Percentiles rank a stretch among this genome's conserved stretches.
Evolutionary conservation across 2,113 vertebrate genomes (phyloP).

Genomic region (Cygnus atratus): DNA sequence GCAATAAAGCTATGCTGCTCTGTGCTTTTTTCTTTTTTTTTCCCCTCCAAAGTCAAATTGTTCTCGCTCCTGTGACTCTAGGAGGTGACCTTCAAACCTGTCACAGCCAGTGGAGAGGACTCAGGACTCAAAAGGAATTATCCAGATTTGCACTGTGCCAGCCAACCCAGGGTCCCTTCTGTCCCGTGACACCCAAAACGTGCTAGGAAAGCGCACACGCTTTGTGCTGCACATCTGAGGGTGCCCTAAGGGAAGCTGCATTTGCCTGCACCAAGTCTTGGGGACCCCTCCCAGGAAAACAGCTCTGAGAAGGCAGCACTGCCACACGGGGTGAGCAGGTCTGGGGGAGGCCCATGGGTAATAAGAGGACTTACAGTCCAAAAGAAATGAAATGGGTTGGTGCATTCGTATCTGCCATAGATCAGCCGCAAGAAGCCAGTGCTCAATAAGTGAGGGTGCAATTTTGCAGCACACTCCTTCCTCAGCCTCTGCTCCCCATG

Average conservation of each 20-base stretch:
- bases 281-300: not conserved
- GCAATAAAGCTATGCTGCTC: not conserved
- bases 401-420: not conserved
- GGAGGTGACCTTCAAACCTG: not conserved
- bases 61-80: not conserved
- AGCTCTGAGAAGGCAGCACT: not conserved
- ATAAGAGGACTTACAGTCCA: not conserved
- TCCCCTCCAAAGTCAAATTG: not conserved
- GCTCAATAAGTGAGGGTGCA: not conserved
- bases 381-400: not conserved
- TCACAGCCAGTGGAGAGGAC: not conserved
- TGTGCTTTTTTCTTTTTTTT: not conserved
- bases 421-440: not conserved
- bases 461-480: not conserved
- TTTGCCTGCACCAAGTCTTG: not conserved
- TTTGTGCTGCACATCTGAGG: not conserved
- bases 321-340: rapidly evolving
- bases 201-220: not conserved
- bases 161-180: rapidly evolving
- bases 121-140: not conserved
- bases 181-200: rapidly evolving
- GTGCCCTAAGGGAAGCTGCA: not conserved
- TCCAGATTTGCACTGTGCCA: not conserved
- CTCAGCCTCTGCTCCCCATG: not conserved
- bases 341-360: not conserved